Evolutionary conservation across 1,140 invertebrate genomes (phyloP).

Genomic region (Acyrthosiphon pisum): DNA sequence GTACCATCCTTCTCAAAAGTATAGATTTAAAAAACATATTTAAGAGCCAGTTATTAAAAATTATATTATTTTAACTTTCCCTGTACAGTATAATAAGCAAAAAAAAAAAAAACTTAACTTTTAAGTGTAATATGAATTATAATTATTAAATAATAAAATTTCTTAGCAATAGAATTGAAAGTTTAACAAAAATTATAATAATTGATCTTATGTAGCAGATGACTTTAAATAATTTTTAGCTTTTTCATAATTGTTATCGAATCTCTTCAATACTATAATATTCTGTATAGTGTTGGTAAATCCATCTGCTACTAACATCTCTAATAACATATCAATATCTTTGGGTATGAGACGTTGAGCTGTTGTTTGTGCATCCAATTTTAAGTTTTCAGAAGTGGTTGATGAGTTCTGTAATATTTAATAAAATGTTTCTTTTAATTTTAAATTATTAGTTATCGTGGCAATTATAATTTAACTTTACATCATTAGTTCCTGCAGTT

Average conservation of each 20-base stretch:
- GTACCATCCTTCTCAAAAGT: too few relatives aligned
- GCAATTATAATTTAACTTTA: neutral
- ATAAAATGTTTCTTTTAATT: neutral
- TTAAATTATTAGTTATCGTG: neutral
- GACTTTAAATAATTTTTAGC: slow-evolving; percentile 14
- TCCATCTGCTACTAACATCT: slow-evolving; percentile 8
- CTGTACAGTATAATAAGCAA: too few relatives aligned
- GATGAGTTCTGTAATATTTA: neutral
- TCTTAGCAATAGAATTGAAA: neutral
- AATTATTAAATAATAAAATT: neutral
- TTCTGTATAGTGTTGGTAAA: slow-evolving; percentile 43
- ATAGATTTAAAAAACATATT: too few relatives aligned
- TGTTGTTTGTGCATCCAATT: neutral
- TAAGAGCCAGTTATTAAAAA: too few relatives aligned
- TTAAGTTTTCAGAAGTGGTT: neutral
- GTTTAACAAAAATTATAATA: neutral
- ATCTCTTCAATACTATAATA: slow-evolving; percentile 50
- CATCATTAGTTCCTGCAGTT: neutral
- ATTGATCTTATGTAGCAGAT: neutral
- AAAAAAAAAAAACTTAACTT: too few relatives aligned
- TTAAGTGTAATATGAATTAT: neutral
- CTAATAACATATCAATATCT: slow-evolving; percentile 14
- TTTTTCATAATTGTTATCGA: slow-evolving; percentile 41
- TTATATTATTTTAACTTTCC: too few relatives aligned
- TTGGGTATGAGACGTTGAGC: neutral